phyloP scores from a whole-genome alignment of 2,113 vertebrate genomes.

The Pagrus major region DNA sequence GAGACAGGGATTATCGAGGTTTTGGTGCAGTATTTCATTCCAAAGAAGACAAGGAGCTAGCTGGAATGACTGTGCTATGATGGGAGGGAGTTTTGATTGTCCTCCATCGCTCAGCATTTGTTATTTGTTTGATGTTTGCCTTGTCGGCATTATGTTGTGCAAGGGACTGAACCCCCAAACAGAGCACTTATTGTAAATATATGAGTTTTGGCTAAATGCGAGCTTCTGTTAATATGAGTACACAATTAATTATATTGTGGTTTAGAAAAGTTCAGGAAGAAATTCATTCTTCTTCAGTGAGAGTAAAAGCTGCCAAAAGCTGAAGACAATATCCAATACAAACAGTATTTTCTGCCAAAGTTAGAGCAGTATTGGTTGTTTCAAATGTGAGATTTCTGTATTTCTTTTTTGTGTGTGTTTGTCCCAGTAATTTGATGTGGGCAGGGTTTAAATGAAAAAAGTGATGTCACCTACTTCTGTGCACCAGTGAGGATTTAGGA shows the following conservation, averaged over 20 bases:
- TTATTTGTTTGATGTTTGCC: slow-evolving; percentile 8
- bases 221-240: neutral
- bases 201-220: slow-evolving; percentile 31
- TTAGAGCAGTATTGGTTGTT: too few relatives aligned
- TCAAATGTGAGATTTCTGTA: too few relatives aligned
- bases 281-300: neutral
- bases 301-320: neutral
- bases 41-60: slow-evolving; percentile 27
- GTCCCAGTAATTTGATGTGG: neutral
- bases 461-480: too few relatives aligned
- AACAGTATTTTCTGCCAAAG: neutral
- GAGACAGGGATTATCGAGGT: slow-evolving; percentile 40
- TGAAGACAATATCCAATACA: neutral
- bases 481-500: neutral
- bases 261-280: slow-evolving; percentile 1
- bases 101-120: slow-evolving; percentile 21
- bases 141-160: slow-evolving; percentile 35
- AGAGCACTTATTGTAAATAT: slow-evolving; percentile 16
- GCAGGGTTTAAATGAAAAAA: neutral
- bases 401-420: neutral
- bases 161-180: slow-evolving; percentile 6
- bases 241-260: slow-evolving; percentile 4
- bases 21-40: slow-evolving; percentile 46
- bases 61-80: neutral
- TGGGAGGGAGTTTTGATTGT: slow-evolving; percentile 35